Conservation (phyloP, 1,140 invertebrate genomes). For the Drosophila yakuba region DNA sequence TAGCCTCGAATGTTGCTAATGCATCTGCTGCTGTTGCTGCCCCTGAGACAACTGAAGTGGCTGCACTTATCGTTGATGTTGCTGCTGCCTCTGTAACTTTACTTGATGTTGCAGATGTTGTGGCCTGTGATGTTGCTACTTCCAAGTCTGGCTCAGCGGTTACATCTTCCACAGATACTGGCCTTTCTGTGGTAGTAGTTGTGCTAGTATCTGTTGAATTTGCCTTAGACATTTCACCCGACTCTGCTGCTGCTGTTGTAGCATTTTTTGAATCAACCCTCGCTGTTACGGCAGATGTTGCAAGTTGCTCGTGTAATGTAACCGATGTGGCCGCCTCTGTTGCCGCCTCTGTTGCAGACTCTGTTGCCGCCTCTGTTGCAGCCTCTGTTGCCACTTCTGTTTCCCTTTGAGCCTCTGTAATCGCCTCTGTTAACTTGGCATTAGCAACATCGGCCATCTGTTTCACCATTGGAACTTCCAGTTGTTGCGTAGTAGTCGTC, state of each 20-base stretch:
- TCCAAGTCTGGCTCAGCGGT: neutral
- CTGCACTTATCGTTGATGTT: conserved; percentile 11
- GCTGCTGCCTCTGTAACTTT: conserved; percentile 13
- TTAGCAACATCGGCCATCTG: conserved; percentile 13
- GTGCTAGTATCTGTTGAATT: conserved; percentile 5
- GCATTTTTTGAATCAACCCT: conserved; percentile 10
- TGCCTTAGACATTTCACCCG: neutral
- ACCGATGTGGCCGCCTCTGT: neutral
- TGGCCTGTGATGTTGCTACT: neutral
- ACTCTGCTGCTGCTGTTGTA: neutral
- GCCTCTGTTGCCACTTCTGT: neutral
- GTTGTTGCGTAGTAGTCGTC: conserved; percentile 5
- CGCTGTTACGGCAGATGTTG: conserved; percentile 12
- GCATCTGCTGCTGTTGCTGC: conserved; percentile 6
- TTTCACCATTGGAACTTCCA: conserved; percentile 29
- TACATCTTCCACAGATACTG: neutral
- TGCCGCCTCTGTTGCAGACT: neutral
- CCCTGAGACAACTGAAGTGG: neutral
- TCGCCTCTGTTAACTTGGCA: conserved; percentile 9
- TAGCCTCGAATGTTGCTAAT: neutral
- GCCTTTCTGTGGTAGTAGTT: conserved; percentile 7
- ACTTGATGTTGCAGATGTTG: conserved; percentile 15
- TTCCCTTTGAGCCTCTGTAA: conserved; percentile 9
- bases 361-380: conserved; percentile 20
- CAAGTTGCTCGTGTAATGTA: conserved; percentile 1